Evolutionary conservation across 2,888 invertebrate genomes (phyloP), one percentile per base, ranked within the genome.

Genomic region (Idaea straminata): DNA sequence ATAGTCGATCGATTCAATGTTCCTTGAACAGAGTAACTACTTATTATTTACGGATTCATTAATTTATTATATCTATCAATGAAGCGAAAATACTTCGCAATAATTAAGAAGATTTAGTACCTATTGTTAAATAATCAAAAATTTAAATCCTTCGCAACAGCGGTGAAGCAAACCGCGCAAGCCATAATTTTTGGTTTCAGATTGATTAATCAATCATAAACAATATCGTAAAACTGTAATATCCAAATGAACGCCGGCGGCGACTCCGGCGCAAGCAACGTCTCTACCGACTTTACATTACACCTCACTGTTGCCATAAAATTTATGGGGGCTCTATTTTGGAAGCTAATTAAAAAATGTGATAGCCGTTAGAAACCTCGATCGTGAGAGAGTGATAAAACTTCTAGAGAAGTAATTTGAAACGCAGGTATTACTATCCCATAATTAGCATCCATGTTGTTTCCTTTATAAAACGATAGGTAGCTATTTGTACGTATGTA

Each of bases 321-420:
- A 87, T 91, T 91, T 91, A 91, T 89, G 83, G 81, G 81, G 85
- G 84, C 84, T 85, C 86, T 85, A 90, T 89, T 90, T 91, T 88
- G 82, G 86, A 83, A 86, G 85, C 88, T 88, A 89, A 90, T 91
- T 91, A 89, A 91, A 82, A 87, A 88, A 84, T 80, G 83, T 84
- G 84, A 85, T 86, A 82, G 81, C 83, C 85, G 84, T 87, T 87
- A 84, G 83, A 83, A 84, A 83, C 76, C 84, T 81, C 76, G 83
- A 87, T 84, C 89, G 89, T 90, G 89, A 88, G 91, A 90, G 85
- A 87, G 86, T 83, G 86, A 86, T 89, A 85, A 88, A 88, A 86
- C 80, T 79, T 82, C 78, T 76, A 78, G 78, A 78, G 81, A 78
- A 79, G 75, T 84, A 78, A 83, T 81, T 85, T 78, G 73, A 77